Evolutionary conservation across 2,888 invertebrate species (phyloP), one percentile per base, ranked within the genome.

Genomic region (Tholera decimalis): DNA sequence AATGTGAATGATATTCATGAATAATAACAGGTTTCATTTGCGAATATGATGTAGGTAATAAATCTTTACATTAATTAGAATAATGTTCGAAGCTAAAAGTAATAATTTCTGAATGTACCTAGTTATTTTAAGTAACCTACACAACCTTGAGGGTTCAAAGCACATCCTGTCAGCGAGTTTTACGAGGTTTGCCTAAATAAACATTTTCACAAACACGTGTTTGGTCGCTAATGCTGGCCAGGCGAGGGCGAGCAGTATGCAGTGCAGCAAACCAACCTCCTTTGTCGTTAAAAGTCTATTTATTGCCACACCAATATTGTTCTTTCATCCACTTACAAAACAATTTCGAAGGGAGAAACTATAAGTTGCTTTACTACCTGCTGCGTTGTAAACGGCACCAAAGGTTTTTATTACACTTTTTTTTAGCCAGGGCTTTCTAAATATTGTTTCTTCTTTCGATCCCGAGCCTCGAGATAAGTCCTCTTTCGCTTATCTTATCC

Each of bases 181-280:
- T 93, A 94, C 90, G 92, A 92, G 87, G 88, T 90, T 90, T 81
- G 91, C 94, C 93, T 95, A 94, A 94, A 93, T 92, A 94, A 94
- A 95, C 92, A 95, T 89, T 88, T 88, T 85, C 82, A 86, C 83
- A 84, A 90, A 91, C 92, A 93, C 90, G 90, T 94, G 93, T 91
- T 91, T 86, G 87, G 88, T 83, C 83, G 84, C 85, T 87, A 87
- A 89, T 85, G 88, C 89, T 86, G 81, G 64, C 24, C 30, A 58
- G 83, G 80, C 82, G 80, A 68, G 71, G 71, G 76, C 65, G 81
- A 73, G 67, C 83, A 77, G 66, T 82, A 83, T 83, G 81, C 83
- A 77, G 68, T 83, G 84, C 84, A 82, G 75, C 77, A 57, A 83
- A 81, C 84, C 85, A 83, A 82, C 84, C 86, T 83, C 79, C 77